Conservation (phyloP, 2,797 vertebrate species). For the Rhinichthys osculus region DNA sequence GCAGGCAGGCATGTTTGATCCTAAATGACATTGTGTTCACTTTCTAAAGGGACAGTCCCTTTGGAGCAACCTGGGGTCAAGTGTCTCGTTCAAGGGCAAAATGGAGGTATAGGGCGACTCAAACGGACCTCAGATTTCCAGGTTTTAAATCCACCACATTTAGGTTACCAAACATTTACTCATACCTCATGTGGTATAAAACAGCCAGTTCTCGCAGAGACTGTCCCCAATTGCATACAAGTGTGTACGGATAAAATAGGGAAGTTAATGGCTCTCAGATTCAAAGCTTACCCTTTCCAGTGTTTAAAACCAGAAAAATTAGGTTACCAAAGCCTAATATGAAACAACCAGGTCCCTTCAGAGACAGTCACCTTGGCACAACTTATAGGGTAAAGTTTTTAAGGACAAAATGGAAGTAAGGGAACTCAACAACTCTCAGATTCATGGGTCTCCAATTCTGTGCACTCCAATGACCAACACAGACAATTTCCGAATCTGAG, state of each 20-base stretch:
- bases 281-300: no score
- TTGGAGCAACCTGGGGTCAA: slow-evolving; percentile 7
- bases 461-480: background rate
- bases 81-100: slow-evolving; percentile 26
- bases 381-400: background rate
- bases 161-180: background rate
- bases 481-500: background rate
- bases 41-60: background rate
- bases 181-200: background rate
- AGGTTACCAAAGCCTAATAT: background rate
- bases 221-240: background rate
- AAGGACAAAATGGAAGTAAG: slow-evolving; percentile 4
- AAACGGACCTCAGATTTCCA: background rate
- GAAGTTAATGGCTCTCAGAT: background rate
- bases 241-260: background rate
- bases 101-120: background rate
- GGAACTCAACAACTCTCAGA: background rate
- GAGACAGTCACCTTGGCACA: background rate
- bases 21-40: background rate
- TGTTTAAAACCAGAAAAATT: background rate
- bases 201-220: background rate
- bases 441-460: background rate
- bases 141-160: background rate
- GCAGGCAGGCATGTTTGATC: slow-evolving; percentile 22
- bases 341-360: background rate